These are phyloP conservation scores for Sitta europaea DNA, from an alignment of 2,113 vertebrate species.

Conservation along the genomic window DNA sequence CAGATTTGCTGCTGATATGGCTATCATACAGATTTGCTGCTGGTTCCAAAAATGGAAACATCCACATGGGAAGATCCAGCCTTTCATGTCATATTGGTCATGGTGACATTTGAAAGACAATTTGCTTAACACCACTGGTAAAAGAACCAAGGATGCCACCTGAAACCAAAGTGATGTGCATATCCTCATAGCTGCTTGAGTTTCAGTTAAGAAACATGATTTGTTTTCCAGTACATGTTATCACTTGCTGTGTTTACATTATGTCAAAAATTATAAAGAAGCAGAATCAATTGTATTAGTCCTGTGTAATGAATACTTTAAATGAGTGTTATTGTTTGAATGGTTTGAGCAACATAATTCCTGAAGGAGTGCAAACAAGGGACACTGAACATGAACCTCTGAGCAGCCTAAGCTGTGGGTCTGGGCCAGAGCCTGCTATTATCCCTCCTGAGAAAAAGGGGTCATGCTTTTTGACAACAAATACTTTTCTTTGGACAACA, in stretches of 20 bases:
- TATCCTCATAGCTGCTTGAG: conserved; percentile 15
- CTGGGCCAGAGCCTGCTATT: not conserved
- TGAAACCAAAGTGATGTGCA: not conserved
- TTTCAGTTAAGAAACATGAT: not conserved
- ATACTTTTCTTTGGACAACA: not conserved
- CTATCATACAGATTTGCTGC: not conserved
- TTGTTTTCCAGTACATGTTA: conserved; percentile 8
- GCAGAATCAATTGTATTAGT: not conserved
- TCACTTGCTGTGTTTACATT: conserved; percentile 19
- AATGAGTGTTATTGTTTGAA: not conserved
- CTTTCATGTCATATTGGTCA: not conserved
- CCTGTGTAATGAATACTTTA: not conserved
- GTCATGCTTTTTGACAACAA: not conserved
- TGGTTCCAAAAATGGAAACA: not conserved
- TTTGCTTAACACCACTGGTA: not conserved
- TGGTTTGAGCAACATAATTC: not conserved
- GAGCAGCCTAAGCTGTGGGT: not conserved
- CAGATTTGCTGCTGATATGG: not conserved
- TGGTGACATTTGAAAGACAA: not conserved
- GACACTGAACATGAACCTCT: not conserved
- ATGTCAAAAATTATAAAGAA: not conserved
- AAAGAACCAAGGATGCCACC: not conserved
- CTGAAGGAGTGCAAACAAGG: not conserved
- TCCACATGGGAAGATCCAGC: not conserved
- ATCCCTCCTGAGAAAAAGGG: not conserved